phyloP scores from a whole-genome alignment of 2,888 invertebrate genomes.

The Enchytraeus crypticus region DNA sequence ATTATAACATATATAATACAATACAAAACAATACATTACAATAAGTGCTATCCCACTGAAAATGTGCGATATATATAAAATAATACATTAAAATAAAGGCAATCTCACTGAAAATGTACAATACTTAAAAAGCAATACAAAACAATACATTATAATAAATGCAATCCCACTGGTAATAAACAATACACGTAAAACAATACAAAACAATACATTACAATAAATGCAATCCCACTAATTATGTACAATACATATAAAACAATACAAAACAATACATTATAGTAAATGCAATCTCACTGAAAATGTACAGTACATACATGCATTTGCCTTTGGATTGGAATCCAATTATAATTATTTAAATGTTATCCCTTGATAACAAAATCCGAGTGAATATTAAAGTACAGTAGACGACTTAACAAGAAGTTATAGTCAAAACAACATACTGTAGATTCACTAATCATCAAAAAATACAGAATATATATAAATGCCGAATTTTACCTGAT shows the following conservation, averaged over 20 bases:
- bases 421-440: neutral
- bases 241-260: neutral
- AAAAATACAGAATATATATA: neutral
- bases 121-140: neutral
- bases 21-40: neutral
- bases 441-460: neutral
- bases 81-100: too few species aligned
- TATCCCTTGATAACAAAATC: too few species aligned
- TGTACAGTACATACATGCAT: too few species aligned
- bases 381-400: neutral
- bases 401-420: neutral
- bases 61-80: too few species aligned
- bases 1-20: neutral
- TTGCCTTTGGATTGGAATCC: too few species aligned
- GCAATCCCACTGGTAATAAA: neutral
- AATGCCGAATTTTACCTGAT: constrained; percentile 17
- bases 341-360: too few species aligned
- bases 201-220: too few species aligned
- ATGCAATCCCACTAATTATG: too few species aligned
- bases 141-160: neutral
- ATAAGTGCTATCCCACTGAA: too few species aligned
- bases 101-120: too few species aligned
- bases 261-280: neutral
- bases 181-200: neutral
- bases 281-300: too few species aligned